These are phyloP conservation scores for Myopa testacea DNA, from an alignment of 2,888 invertebrate genomes.

Conservation along the genomic window DNA sequence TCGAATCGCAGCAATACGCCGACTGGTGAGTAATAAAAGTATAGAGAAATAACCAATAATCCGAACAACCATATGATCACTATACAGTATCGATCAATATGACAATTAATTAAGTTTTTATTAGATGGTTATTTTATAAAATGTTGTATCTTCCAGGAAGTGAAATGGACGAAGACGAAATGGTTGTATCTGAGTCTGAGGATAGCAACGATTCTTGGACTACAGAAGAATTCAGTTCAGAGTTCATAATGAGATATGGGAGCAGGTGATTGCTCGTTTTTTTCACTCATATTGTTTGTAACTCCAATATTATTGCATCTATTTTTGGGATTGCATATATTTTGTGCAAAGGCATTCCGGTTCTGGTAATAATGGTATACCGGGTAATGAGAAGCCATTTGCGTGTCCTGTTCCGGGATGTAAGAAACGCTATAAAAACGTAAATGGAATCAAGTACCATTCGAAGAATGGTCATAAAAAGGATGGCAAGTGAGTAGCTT, in stretches of 20 bases:
- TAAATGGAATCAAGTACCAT: slow-evolving; percentile 90
- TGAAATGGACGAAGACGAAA: slow-evolving; percentile 79
- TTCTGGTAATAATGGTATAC: slow-evolving; percentile 69
- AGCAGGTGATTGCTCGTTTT: slow-evolving; percentile 70
- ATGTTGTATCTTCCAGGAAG: slow-evolving; percentile 69
- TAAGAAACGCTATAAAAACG: slow-evolving; percentile 88
- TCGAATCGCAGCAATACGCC: slow-evolving; percentile 76
- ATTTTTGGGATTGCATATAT: slow-evolving; percentile 32
- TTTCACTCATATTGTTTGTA: slow-evolving; percentile 50
- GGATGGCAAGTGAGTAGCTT: slow-evolving; percentile 78
- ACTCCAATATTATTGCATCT: slow-evolving; percentile 52
- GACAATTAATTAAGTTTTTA: neutral
- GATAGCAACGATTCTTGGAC: slow-evolving; percentile 87
- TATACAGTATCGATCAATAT: no score
- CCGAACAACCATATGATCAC: neutral
- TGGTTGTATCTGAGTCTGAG: slow-evolving; percentile 78
- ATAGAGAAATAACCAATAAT: slow-evolving; percentile 19
- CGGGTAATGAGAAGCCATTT: slow-evolving; percentile 79
- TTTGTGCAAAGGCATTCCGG: slow-evolving; percentile 67
- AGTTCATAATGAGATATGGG: slow-evolving; percentile 82
- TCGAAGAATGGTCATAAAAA: slow-evolving; percentile 89
- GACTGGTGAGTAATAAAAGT: slow-evolving; percentile 70
- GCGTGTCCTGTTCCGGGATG: slow-evolving; percentile 88
- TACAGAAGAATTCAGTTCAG: slow-evolving; percentile 83
- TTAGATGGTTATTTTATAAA: neutral